phyloP scores from a whole-genome alignment of 2,113 vertebrate genomes.

The Hippolais icterina region DNA sequence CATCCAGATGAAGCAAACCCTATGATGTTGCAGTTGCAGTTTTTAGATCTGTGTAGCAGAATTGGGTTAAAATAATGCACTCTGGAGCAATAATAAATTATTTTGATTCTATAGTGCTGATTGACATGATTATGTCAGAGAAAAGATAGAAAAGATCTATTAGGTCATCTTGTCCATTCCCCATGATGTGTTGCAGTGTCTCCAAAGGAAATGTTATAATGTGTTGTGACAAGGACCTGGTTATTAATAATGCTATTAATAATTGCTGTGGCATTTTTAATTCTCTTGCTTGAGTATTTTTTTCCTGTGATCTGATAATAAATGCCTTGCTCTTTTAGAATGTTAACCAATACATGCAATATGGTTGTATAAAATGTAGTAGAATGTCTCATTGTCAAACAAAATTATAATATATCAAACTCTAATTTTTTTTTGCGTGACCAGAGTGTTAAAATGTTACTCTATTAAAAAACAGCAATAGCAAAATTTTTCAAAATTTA shows the following conservation, averaged over 20 bases:
- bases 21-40: background rate
- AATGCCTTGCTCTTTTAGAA: background rate
- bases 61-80: background rate
- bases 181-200: background rate
- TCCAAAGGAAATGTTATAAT: slow-evolving; percentile 18
- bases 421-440: background rate
- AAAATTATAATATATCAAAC: background rate
- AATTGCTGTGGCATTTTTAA: slow-evolving; percentile 10
- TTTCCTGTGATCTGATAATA: background rate
- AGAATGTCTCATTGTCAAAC: background rate
- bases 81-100: slow-evolving; percentile 14
- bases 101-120: background rate
- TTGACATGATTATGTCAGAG: slow-evolving; percentile 29
- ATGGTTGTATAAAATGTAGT: background rate
- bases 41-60: background rate
- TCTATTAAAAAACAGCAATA: background rate
- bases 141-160: slow-evolving; percentile 28
- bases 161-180: slow-evolving; percentile 31
- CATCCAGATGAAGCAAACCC: background rate
- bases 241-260: slow-evolving; percentile 25
- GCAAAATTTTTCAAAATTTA: background rate
- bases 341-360: background rate
- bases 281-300: background rate
- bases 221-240: slow-evolving; percentile 17
- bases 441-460: background rate